These are phyloP conservation scores for Chamaea fasciata DNA, from an alignment of 2,113 vertebrate species.

Conservation along the genomic window DNA sequence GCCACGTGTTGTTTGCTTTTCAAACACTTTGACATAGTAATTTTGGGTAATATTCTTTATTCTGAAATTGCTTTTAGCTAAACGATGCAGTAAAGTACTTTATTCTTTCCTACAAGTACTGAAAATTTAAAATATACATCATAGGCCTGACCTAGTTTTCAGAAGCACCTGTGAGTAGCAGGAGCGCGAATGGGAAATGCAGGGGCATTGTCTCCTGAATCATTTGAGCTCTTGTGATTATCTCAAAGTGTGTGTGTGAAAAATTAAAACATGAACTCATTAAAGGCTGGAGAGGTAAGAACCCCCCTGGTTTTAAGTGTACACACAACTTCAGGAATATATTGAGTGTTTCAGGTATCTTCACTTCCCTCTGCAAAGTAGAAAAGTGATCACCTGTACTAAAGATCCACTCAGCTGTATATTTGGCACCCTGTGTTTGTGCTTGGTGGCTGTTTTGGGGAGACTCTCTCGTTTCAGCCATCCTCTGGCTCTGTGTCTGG, in stretches of 20 bases:
- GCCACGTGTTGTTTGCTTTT: neutral
- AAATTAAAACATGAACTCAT: neutral
- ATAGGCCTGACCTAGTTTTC: constrained; percentile 27
- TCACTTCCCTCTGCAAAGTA: neutral
- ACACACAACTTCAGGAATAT: neutral
- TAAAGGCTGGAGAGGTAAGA: neutral
- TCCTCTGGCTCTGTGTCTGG: neutral
- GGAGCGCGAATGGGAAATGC: neutral
- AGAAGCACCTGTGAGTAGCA: neutral
- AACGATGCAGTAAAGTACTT: neutral
- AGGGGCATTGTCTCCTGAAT: neutral
- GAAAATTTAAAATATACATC: constrained; percentile 28
- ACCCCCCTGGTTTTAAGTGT: neutral
- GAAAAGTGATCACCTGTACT: neutral
- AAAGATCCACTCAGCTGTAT: rapidly evolving
- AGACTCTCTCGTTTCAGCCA: neutral
- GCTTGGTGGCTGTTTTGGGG: neutral
- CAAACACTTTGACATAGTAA: neutral
- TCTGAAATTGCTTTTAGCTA: neutral
- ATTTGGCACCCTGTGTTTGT: neutral
- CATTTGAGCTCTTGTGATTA: neutral
- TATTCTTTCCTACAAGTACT: neutral
- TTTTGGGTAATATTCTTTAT: neutral
- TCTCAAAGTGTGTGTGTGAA: neutral
- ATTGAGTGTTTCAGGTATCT: neutral